A percentile compares a stretch with the other conserved stretches of the same genome.
These are phyloP conservation scores for Xylota segnis DNA, from an alignment of 2,888 invertebrate species.

Conservation along the genomic window DNA sequence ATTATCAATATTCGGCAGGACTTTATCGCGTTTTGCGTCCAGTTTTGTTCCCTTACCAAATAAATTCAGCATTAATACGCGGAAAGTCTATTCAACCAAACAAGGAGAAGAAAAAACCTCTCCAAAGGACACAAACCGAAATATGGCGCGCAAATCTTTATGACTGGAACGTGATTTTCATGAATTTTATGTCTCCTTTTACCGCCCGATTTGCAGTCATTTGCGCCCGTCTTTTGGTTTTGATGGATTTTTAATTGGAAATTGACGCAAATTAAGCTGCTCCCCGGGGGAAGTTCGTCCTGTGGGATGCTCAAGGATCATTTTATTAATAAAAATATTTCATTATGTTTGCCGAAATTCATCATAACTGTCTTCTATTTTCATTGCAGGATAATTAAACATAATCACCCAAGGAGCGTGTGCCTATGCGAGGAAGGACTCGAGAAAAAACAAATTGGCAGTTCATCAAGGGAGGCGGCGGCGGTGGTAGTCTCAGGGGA, in stretches of 20 bases:
- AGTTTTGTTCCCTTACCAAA: background rate
- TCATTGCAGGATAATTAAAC: slow-evolving; percentile 70
- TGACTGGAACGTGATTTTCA: slow-evolving; percentile 37
- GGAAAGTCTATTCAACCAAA: background rate
- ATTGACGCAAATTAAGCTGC: slow-evolving; percentile 31
- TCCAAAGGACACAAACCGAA: slow-evolving; percentile 9
- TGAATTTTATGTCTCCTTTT: background rate
- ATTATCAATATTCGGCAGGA: slow-evolving; percentile 29
- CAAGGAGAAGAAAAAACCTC: too few species aligned
- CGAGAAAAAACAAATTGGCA: slow-evolving; percentile 20
- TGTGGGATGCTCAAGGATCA: background rate
- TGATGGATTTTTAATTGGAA: slow-evolving; percentile 45
- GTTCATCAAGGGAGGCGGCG: slow-evolving; percentile 3
- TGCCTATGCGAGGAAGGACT: slow-evolving; percentile 6
- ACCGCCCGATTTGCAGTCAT: background rate
- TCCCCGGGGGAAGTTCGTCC: background rate
- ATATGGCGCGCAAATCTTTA: slow-evolving; percentile 17
- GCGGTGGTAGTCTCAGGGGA: slow-evolving; percentile 24
- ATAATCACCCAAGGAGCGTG: slow-evolving; percentile 34
- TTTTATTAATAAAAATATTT: slow-evolving; percentile 52
- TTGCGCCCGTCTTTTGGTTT: background rate
- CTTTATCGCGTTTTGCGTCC: slow-evolving; percentile 17
- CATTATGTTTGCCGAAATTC: slow-evolving; percentile 29
- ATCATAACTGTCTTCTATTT: slow-evolving; percentile 53
- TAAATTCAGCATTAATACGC: background rate